Evolutionary conservation across 2,888 invertebrate genomes (phyloP).

Genomic region (Sepioteuthis lessoniana): DNA sequence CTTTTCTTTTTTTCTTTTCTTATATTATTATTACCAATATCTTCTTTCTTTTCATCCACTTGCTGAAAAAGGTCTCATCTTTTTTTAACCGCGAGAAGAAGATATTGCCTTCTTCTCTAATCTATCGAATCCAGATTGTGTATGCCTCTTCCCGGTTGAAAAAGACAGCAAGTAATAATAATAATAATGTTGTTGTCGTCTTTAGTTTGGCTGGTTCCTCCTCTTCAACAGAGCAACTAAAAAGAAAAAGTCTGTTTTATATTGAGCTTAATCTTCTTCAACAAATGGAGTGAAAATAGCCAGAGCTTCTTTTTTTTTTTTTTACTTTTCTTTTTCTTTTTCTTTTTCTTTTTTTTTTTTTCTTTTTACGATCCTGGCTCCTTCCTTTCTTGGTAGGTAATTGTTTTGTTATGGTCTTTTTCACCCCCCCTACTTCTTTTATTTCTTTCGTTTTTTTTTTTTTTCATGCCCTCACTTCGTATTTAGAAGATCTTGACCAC

Average conservation of each 20-base stretch:
- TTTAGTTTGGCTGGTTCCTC: not conserved
- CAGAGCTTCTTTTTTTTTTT: not conserved
- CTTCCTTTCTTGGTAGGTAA: not conserved
- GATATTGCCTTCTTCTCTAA: too few relatives aligned
- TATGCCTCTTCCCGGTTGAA: not conserved
- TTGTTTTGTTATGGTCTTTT: not conserved
- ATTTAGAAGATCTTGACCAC: not conserved
- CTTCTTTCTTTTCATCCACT: not conserved
- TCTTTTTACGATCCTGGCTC: slow-evolving; percentile 4
- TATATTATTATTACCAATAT: not conserved
- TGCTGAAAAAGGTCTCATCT: too few relatives aligned
- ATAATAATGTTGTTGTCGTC: not conserved
- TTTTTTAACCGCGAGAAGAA: too few relatives aligned
- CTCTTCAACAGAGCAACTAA: not conserved
- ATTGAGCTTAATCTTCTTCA: not conserved
- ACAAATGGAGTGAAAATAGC: not conserved
- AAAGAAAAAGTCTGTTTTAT: not conserved
- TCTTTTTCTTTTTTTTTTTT: not conserved
- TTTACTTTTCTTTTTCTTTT: not conserved
- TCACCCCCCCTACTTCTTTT: not conserved
- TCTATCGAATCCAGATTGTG: too few relatives aligned
- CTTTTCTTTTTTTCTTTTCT: not conserved
- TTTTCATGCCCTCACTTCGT: not conserved
- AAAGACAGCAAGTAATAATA: not conserved
- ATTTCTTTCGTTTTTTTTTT: not conserved